Base-by-base conservation (phyloP, 1,140 invertebrate species). In the Hesperophylax magnus region DNA sequence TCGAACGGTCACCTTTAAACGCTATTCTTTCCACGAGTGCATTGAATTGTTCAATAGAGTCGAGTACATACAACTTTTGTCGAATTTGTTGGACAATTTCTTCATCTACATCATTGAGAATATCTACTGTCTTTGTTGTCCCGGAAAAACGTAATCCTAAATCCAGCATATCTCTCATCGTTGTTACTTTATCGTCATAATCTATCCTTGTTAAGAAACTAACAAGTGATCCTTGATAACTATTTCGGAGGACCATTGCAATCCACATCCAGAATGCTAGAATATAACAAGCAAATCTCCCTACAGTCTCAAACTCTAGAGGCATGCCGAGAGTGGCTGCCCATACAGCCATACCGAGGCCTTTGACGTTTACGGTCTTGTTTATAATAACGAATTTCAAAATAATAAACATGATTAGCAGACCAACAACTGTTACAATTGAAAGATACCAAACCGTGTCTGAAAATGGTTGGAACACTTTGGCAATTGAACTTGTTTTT, bases 261-360 rank as follows among this genome's bases (percentile, higher is more conserved):
- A 60, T 82, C 65, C 80, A 84, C 11, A 84, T 84, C 83, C 83
- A 84, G 3, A 84, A 52, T 15, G 80, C 61, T n/a, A 84, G 69
- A 7, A 82, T 58, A 47, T 78, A 84, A 47, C 80, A 60, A 20
- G 77, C 75, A 54, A 84, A 84, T 67, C 80, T 81, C 24, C 83
- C 83, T 3, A 53, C 63, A 1, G 78, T 77, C 39, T 80, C 77
- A 54, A 63, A 78, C 4, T 78, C 63, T 2, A 77, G 4, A 4
- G 74, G 27, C 22, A 82, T 17, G 8, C 83, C 83, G 22, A 84
- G 47, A 11, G 80, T 81, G 1, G 78, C 67, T 63, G 72, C 39
- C 80, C 83, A 84, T 1, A 82, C 52, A 15, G 78, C 39, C 58
- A 82, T 39, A 5, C n/a, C 65, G 11, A 84, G 52, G 27, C 71